Evolutionary conservation across 2,797 vertebrate genomes (phyloP), one percentile per base, ranked within the genome.

Genomic region (Toxotes lorentzi): DNA sequence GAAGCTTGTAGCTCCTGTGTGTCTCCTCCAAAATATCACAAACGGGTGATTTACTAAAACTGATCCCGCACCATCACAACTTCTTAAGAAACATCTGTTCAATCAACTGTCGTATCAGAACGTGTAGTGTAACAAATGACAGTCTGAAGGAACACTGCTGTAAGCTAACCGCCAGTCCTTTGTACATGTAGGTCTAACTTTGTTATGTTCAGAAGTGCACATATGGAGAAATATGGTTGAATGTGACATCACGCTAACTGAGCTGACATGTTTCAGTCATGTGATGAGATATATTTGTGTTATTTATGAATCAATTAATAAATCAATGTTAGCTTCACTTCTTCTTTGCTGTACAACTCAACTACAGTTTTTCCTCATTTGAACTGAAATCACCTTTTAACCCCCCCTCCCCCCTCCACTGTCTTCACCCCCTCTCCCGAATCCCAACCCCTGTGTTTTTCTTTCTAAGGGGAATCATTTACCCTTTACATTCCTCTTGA

Each of bases 401-500:
- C 38, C 21, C 51, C 24, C 27, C 7, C 10, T 32, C 58, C 32
- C 21, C 6, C 12, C 24, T 35, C 53, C 70, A 58, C 40, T 13
- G 5, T 59, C 47, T 65, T 70, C 70, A 68, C 58, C 45, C 40
- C 77, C 53, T 40, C 45, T 27, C 30, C 30, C 63, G 1, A 0
- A 51, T 23, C 34, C 41, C 66, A 71, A 8, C n/a, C 69, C 24
- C 68, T 17, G n/a, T 88, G 88, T 91, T 95, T 93, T 92, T 88
- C 85, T 91, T 92, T 88, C 87, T 76, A 30, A 69, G 77, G 87
- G 66, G 81, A 94, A 90, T 91, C 86, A 91, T 94, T 94, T 91
- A 89, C 89, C 92, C 83, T 90, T 81, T 89, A 81, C 89, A 89
- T 93, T 94, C 87, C 92, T 91, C 84, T n/a, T 69, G 88, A 91